Evolutionary conservation across 2,797 vertebrate genomes (phyloP).

Genomic region (Nannoperca obscura): DNA sequence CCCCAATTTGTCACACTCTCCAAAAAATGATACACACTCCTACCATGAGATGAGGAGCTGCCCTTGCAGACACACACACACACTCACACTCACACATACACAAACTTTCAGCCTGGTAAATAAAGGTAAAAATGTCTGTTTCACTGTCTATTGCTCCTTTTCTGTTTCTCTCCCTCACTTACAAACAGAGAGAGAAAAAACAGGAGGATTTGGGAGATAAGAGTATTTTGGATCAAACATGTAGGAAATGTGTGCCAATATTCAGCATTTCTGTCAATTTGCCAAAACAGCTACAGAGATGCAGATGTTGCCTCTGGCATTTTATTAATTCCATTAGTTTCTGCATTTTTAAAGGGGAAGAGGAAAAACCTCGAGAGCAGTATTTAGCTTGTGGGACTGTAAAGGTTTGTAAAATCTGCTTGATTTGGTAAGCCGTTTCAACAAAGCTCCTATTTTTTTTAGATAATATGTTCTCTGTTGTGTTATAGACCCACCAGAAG

Average conservation of each 20-base stretch:
- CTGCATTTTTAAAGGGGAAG: background rate
- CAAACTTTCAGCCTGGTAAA: slow-evolving; percentile 33
- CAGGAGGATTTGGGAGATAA: background rate
- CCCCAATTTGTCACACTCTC: slow-evolving; percentile 66
- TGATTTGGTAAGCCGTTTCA: background rate
- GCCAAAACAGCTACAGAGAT: background rate
- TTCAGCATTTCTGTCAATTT: background rate
- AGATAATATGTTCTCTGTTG: background rate
- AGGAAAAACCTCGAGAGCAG: background rate
- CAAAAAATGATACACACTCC: slow-evolving; percentile 36
- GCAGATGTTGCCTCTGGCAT: background rate
- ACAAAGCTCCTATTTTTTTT: background rate
- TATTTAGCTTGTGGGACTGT: background rate
- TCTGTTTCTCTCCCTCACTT: background rate
- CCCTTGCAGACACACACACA: background rate
- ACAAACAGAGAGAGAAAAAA: background rate
- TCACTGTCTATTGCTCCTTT: slow-evolving; percentile 2
- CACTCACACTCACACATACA: slow-evolving; percentile 1
- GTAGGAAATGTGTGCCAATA: background rate
- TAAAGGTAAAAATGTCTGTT: slow-evolving; percentile 20
- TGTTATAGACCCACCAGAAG: background rate
- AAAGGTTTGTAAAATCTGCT: background rate
- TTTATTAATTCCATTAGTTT: background rate
- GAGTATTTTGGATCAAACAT: background rate
- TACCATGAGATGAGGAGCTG: slow-evolving; percentile 9